Conservation (phyloP, 1,140 invertebrate species). For the Patella vulgata region DNA sequence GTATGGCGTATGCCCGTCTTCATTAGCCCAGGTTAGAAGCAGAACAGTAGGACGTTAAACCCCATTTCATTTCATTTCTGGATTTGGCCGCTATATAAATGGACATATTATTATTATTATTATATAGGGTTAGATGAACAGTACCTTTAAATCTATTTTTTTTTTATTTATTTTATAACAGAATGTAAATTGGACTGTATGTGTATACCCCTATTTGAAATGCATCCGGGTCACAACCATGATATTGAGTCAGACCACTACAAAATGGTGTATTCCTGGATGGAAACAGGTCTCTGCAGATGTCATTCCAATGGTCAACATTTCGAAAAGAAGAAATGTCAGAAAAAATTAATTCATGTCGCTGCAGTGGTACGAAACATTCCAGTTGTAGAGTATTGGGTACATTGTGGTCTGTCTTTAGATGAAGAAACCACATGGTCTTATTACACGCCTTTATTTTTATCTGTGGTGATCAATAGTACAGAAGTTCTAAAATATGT, state of each 20-base stretch:
- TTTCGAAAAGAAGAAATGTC: not conserved
- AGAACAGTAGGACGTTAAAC: too few relatives aligned
- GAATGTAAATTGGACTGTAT: slow-evolving; percentile 6
- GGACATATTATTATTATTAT: too few relatives aligned
- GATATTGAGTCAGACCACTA: slow-evolving; percentile 20
- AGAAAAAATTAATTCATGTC: slow-evolving; percentile 14
- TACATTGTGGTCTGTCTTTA: slow-evolving; percentile 3
- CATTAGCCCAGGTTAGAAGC: too few relatives aligned
- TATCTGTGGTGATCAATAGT: slow-evolving; percentile 8
- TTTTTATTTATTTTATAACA: too few relatives aligned
- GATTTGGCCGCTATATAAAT: too few relatives aligned
- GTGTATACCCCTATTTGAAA: slow-evolving; percentile 34
- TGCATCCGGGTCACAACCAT: slow-evolving; percentile 25
- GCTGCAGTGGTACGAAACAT: slow-evolving; percentile 14
- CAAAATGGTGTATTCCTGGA: slow-evolving; percentile 4
- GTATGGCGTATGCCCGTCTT: too few relatives aligned
- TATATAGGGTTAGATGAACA: too few relatives aligned
- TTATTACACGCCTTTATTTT: slow-evolving; percentile 16
- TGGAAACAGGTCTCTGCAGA: slow-evolving; percentile 18
- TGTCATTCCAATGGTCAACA: slow-evolving; percentile 13
- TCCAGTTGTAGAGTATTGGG: slow-evolving; percentile 14
- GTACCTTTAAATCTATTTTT: too few relatives aligned
- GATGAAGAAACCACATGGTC: slow-evolving; percentile 1
- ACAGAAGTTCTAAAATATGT: slow-evolving; percentile 12
- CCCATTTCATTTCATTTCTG: too few relatives aligned